phyloP scores from a whole-genome alignment of 2,888 invertebrate genomes.

The Heliconius cydno region DNA sequence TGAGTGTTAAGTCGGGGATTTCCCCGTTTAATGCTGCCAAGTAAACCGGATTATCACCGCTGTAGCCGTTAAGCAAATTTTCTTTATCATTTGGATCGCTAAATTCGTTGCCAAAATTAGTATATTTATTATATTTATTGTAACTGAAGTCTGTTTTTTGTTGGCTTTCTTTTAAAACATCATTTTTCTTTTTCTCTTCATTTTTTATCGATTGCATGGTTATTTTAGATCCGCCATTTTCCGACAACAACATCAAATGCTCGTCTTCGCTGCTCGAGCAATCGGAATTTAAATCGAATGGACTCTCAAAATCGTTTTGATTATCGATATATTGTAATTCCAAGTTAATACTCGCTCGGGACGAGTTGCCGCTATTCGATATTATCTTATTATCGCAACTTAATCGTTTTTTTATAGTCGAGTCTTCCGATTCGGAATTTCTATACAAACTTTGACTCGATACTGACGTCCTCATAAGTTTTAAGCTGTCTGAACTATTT shows the following conservation, averaged over 20 bases:
- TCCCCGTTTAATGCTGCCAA: constrained; percentile 75
- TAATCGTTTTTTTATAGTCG: constrained; percentile 72
- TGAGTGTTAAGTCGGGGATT: constrained; percentile 62
- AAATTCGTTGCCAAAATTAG: constrained; percentile 77
- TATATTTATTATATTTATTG: constrained; percentile 74
- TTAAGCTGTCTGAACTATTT: constrained; percentile 71
- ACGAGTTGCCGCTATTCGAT: constrained; percentile 67
- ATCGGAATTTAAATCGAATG: constrained; percentile 69
- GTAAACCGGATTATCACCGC: constrained; percentile 76
- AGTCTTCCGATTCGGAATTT: constrained; percentile 75
- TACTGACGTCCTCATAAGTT: constrained; percentile 62
- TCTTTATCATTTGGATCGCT: constrained; percentile 79
- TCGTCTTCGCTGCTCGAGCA: constrained; percentile 81
- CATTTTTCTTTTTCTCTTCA: constrained; percentile 64
- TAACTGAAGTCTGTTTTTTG: constrained; percentile 68
- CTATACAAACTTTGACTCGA: constrained; percentile 70
- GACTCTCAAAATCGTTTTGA: constrained; percentile 66
- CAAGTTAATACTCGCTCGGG: constrained; percentile 72
- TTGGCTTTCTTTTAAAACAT: constrained; percentile 73
- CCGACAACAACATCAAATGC: constrained; percentile 75
- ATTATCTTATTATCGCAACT: constrained; percentile 78
- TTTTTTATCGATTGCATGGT: constrained; percentile 71
- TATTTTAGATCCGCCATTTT: constrained; percentile 77
- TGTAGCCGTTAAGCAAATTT: constrained; percentile 67
- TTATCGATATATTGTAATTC: constrained; percentile 73